phyloP scores from a whole-genome alignment of 2,113 vertebrate species.

The Muscicapa adusta region DNA sequence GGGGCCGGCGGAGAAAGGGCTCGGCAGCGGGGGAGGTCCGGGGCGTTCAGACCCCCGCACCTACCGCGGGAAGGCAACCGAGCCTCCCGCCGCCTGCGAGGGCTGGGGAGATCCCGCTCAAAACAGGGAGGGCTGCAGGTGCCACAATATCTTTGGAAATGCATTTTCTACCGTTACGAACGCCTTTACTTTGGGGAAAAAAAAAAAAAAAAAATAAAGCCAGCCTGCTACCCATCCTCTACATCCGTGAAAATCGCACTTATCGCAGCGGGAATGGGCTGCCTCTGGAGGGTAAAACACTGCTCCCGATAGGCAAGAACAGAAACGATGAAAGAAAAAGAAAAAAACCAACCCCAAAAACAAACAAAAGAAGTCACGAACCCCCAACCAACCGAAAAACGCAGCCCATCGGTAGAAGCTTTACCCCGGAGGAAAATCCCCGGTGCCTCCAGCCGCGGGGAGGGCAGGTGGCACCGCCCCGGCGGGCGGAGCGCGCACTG shows the following conservation, averaged over 20 bases:
- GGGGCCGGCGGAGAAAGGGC: not conserved
- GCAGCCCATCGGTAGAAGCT: not conserved
- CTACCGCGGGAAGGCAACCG: not conserved
- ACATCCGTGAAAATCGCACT: not conserved
- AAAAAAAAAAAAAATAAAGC: too few species aligned
- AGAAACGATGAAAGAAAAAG: not conserved
- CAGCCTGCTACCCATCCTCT: not conserved
- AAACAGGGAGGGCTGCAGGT: not conserved
- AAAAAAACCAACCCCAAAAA: not conserved
- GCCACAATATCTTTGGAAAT: not conserved
- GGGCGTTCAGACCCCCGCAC: not conserved
- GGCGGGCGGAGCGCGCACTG: not conserved
- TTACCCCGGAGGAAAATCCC: too few species aligned
- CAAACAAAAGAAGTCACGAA: not conserved
- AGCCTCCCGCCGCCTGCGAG: not conserved
- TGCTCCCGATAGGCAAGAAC: not conserved
- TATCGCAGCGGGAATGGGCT: not conserved
- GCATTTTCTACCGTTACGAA: not conserved
- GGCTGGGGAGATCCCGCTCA: too few species aligned
- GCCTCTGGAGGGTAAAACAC: not conserved
- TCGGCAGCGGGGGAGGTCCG: not conserved
- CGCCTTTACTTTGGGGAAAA: not conserved
- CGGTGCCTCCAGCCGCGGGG: not conserved
- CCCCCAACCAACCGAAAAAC: not conserved
- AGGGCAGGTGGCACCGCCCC: not conserved